phyloP scores from a whole-genome alignment of 2,797 vertebrate genomes.

The Spheniscus humboldti region DNA sequence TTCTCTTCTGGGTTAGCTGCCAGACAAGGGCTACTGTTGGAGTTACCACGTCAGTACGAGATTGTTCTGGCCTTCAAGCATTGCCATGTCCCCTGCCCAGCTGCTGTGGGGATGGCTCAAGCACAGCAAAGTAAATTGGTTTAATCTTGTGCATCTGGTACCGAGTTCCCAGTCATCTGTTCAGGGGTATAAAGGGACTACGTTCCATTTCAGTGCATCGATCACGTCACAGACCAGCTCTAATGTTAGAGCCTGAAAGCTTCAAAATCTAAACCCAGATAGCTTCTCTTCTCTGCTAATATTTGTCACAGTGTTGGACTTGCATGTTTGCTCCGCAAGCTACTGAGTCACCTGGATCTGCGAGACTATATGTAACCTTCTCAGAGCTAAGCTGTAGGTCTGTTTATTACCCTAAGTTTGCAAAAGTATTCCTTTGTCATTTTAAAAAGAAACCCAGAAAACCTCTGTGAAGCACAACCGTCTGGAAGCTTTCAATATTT shows the following conservation, averaged over 20 bases:
- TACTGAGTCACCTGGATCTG: background rate
- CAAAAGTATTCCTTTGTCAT: background rate
- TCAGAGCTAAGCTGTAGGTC: background rate
- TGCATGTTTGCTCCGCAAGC: background rate
- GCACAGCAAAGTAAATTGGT: background rate
- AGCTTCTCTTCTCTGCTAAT: background rate
- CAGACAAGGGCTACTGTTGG: background rate
- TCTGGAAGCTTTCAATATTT: background rate
- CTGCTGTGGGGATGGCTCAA: background rate
- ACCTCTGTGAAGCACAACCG: background rate
- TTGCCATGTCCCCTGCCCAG: background rate
- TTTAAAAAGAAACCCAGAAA: background rate
- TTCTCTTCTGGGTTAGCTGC: background rate
- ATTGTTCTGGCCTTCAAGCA: background rate
- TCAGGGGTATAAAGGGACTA: background rate
- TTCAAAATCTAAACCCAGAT: background rate
- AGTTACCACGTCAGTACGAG: background rate
- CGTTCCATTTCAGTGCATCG: background rate
- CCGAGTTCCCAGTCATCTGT: background rate
- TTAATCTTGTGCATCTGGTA: conserved; percentile 28
- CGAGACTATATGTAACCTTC: background rate
- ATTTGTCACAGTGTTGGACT: background rate
- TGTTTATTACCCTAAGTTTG: background rate
- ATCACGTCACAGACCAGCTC: background rate
- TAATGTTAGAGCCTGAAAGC: background rate